phyloP scores from a whole-genome alignment of 2,797 vertebrate genomes.

The Sebastes kiyomatsui region DNA sequence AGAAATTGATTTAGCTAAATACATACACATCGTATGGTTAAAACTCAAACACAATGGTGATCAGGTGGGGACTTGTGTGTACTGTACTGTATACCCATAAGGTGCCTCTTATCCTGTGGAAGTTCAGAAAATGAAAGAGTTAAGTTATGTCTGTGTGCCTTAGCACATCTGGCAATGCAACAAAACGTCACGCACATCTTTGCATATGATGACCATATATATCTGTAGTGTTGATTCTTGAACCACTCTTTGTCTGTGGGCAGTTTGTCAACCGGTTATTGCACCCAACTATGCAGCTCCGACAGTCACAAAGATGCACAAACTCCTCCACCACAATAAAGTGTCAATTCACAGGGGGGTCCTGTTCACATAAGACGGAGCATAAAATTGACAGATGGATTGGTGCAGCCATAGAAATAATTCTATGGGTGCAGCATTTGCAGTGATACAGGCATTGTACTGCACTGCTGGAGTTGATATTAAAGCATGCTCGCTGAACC shows the following conservation, averaged over 20 bases:
- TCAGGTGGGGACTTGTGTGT: accelerated
- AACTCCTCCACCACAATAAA: not conserved
- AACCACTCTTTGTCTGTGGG: not conserved
- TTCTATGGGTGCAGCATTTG: not conserved
- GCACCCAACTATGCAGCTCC: not conserved
- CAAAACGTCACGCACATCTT: not conserved
- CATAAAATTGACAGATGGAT: slow-evolving; percentile 9
- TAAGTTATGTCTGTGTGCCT: not conserved
- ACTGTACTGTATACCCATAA: not conserved
- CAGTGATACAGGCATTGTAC: not conserved
- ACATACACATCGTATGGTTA: not conserved
- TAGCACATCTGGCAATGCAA: not conserved
- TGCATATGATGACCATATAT: not conserved
- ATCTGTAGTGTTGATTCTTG: not conserved
- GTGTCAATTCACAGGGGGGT: not conserved
- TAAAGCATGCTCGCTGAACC: slow-evolving; percentile 6
- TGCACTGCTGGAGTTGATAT: not conserved
- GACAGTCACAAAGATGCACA: not conserved
- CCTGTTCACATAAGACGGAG: slow-evolving; percentile 2
- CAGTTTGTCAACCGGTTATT: not conserved
- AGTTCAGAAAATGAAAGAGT: not conserved
- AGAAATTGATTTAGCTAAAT: too few species aligned
- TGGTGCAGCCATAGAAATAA: not conserved
- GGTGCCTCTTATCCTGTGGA: not conserved
- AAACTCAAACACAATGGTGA: not conserved